Conservation (phyloP, 2,797 vertebrate species). For the Phoeniculus purpureus region DNA sequence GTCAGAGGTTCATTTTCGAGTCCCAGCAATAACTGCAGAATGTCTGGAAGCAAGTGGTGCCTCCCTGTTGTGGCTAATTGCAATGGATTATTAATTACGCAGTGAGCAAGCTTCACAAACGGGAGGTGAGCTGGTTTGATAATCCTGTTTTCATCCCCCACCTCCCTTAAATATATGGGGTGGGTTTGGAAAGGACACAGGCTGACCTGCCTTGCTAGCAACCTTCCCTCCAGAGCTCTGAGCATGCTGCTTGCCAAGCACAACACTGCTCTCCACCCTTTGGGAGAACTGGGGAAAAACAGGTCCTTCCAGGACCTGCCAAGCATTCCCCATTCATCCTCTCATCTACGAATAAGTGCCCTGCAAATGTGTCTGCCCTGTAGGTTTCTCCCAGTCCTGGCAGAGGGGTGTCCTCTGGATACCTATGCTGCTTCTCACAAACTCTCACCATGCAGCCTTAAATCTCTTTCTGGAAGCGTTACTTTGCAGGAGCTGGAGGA, state of each 20-base stretch:
- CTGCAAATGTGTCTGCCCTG: background rate
- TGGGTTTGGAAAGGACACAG: background rate
- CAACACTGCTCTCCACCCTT: background rate
- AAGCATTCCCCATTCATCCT: background rate
- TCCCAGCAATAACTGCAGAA: background rate
- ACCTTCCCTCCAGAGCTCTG: background rate
- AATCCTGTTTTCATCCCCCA: background rate
- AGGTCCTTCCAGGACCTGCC: background rate
- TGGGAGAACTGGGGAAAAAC: background rate
- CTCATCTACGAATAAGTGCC: background rate
- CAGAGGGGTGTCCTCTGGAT: background rate
- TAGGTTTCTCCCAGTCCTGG: background rate
- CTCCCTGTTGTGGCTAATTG: conserved; percentile 12
- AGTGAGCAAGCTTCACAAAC: background rate
- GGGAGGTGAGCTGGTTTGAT: conserved; percentile 6
- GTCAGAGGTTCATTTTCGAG: background rate
- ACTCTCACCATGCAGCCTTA: background rate
- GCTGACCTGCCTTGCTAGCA: background rate
- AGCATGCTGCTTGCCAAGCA: background rate
- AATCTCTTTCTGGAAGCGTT: background rate
- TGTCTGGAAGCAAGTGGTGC: background rate
- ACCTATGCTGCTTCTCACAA: background rate
- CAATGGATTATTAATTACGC: conserved; percentile 25
- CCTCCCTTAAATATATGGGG: accelerated
- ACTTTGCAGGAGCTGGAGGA: too few species aligned